phyloP scores from a whole-genome alignment of 2,113 vertebrate species.

The Crotophaga sulcirostris region DNA sequence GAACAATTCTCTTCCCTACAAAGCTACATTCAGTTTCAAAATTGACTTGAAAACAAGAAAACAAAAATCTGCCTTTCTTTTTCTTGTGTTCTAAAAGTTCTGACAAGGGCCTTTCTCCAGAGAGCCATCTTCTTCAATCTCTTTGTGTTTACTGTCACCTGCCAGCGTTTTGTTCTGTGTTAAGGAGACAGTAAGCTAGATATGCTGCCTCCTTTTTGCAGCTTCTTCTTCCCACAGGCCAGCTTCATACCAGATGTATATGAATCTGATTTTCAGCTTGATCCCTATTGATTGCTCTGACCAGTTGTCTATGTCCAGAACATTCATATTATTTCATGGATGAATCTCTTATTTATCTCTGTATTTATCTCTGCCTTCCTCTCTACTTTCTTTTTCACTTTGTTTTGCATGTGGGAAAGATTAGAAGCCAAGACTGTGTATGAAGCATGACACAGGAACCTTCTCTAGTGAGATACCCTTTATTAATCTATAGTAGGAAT shows the following conservation, averaged over 20 bases:
- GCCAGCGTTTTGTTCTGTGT: conserved; percentile 53
- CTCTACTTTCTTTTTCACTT: background rate
- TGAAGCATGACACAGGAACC: background rate
- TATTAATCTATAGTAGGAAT: background rate
- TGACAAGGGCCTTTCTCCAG: conserved; percentile 71
- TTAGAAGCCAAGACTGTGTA: background rate
- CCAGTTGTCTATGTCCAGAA: background rate
- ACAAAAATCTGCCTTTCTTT: conserved; percentile 67
- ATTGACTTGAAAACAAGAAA: conserved; percentile 68
- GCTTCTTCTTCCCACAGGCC: background rate
- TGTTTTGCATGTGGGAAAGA: background rate
- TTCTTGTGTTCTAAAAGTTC: conserved; percentile 57
- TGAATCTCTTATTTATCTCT: background rate
- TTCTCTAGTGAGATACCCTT: background rate
- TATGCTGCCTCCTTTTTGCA: background rate
- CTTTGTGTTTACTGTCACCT: conserved; percentile 67
- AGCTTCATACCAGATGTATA: background rate
- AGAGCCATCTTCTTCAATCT: conserved; percentile 65
- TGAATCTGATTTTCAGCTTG: background rate
- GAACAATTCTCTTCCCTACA: conserved; percentile 59
- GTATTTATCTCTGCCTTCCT: background rate
- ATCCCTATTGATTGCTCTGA: background rate
- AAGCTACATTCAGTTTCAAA: conserved; percentile 59
- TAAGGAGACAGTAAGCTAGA: conserved; percentile 21
- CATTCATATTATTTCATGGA: background rate